phyloP scores from a whole-genome alignment of 2,888 invertebrate genomes.

The Pinctada fucata region DNA sequence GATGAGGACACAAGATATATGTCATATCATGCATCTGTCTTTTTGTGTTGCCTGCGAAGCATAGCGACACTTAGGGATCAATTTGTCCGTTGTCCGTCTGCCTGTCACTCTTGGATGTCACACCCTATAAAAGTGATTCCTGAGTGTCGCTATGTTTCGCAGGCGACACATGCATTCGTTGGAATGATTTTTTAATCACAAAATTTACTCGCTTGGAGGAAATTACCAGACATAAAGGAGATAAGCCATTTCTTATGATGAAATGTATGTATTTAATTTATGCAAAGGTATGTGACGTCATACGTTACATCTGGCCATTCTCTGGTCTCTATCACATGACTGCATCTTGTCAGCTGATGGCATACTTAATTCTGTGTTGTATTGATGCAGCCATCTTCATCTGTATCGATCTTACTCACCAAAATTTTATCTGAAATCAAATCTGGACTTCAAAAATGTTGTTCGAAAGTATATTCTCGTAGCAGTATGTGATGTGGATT shows the following conservation, averaged over 20 bases:
- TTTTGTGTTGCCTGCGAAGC: too few relatives aligned
- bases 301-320: neutral
- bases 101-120: too few relatives aligned
- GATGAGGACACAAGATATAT: neutral
- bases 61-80: too few relatives aligned
- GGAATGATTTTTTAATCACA: neutral
- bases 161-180: too few relatives aligned
- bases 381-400: constrained; percentile 20
- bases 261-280: neutral
- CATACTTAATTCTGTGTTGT: constrained; percentile 10
- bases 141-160: too few relatives aligned
- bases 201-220: neutral
- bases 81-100: too few relatives aligned
- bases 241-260: neutral
- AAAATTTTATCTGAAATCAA: too few relatives aligned
- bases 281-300: neutral
- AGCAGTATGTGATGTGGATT: too few relatives aligned
- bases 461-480: too few relatives aligned
- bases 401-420: neutral
- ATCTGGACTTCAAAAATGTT: too few relatives aligned
- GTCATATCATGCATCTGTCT: neutral
- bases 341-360: constrained; percentile 24
- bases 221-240: neutral
- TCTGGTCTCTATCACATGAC: constrained; percentile 8
- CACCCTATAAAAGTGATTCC: too few relatives aligned